Base-by-base conservation (phyloP, 1,140 invertebrate species). In the Gonatopus flavifemur region DNA sequence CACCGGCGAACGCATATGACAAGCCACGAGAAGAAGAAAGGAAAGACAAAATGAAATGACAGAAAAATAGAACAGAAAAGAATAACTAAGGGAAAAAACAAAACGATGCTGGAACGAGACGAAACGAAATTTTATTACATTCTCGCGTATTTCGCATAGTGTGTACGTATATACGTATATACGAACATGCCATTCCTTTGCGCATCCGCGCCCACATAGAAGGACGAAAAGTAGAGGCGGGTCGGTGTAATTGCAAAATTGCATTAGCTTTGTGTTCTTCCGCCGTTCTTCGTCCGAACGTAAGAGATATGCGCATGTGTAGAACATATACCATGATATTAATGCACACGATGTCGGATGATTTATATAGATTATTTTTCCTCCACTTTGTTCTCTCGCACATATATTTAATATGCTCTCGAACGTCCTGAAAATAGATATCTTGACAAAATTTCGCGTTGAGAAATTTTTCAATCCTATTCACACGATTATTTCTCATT, bases 251-350 rank as follows among this genome's bases (percentile, higher is more conserved):
- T 69, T 70, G 63, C 62, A 67, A 69, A 69, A 70, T 68, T 69
- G 64, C 67, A 67, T 70, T 70, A 69, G 64, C 67, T 68, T 68
- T 68, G 66, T 64, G 64, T 64, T 66, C 62, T 64, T 69, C 57
- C 52, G 59, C 52, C 62, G 62, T 67, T 64, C n/a, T n/a, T n/a
- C 65, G 65, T 30, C 57, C 63, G 66, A 59, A 67, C 61, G 62
- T 67, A 67, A 67, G 65, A 67, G 65, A 66, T 67, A 64, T 57
- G 51, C 46, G 24, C 46, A 44, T 52, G 53, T 43, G 42, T n/a
- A n/a, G n/a, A n/a, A n/a, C n/a, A n/a, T n/a, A n/a, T n/a, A n/a
- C n/a, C n/a, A n/a, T n/a, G n/a, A n/a, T n/a, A n/a, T n/a, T n/a
- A n/a, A 40, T 41, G 60, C 43, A 39, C 42, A 51, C 52, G 55